Conservation (phyloP, 2,888 invertebrate genomes). For the Tuta absoluta region DNA sequence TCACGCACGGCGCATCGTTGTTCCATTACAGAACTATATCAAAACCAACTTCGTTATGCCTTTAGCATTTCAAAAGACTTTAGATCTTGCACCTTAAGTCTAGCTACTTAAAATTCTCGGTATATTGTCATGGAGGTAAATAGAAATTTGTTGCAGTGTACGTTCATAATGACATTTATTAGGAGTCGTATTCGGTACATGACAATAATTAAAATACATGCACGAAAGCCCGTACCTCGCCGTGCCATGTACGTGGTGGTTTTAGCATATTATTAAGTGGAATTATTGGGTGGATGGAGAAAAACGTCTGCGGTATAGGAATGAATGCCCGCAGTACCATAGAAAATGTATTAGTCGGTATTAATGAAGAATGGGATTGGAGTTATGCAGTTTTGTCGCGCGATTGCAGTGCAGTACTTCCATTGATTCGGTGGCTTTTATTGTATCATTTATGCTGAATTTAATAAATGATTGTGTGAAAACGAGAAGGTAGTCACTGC, state of each 20-base stretch:
- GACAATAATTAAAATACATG: constrained; percentile 81
- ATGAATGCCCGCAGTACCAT: neutral
- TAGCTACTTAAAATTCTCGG: constrained; percentile 27
- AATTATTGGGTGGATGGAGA: constrained; percentile 52
- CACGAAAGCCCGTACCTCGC: constrained; percentile 76
- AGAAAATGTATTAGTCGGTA: neutral
- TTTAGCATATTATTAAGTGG: constrained; percentile 72
- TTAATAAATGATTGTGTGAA: too few relatives aligned
- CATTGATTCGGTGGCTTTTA: neutral
- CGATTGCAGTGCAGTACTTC: neutral
- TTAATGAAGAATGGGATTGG: neutral
- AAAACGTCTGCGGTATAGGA: constrained; percentile 32
- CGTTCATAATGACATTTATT: constrained; percentile 80
- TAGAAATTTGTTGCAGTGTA: constrained; percentile 52
- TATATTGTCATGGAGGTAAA: constrained; percentile 27
- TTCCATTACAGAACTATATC: constrained; percentile 77
- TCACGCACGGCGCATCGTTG: constrained; percentile 74
- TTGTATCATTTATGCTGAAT: neutral
- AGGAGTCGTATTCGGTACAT: constrained; percentile 79
- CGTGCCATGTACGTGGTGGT: constrained; percentile 68
- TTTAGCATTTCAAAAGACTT: constrained; percentile 14
- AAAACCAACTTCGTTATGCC: constrained; percentile 44
- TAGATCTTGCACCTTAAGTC: constrained; percentile 39
- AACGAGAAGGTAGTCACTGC: too few relatives aligned
- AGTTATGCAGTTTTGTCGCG: constrained; percentile 7